A percentile compares a stretch with the other conserved stretches of the same genome.
These are phyloP conservation scores for Trinectes maculatus DNA, from an alignment of 2,113 vertebrate genomes.

Conservation along the genomic window DNA sequence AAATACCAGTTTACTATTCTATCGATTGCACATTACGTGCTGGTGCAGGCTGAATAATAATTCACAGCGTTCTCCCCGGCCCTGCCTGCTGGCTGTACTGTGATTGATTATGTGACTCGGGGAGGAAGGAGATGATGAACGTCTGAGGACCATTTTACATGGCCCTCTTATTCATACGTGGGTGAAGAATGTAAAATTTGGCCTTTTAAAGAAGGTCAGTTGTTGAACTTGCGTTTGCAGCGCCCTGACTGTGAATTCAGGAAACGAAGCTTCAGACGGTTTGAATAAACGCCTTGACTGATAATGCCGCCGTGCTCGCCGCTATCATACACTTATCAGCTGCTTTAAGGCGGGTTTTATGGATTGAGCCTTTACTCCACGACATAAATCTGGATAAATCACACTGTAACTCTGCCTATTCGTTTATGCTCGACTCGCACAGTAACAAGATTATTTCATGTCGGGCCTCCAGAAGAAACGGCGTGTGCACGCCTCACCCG, in stretches of 20 bases:
- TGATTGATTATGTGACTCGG: slow-evolving; percentile 50
- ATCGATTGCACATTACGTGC: slow-evolving; percentile 23
- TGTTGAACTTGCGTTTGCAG: slow-evolving; percentile 16
- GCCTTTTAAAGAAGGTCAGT: slow-evolving; percentile 42
- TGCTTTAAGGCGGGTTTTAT: slow-evolving; percentile 41
- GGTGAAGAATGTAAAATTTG: slow-evolving; percentile 40
- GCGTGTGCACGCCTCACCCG: slow-evolving; percentile 60
- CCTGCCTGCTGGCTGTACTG: neutral
- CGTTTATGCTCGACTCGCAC: slow-evolving; percentile 57
- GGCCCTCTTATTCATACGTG: slow-evolving; percentile 2
- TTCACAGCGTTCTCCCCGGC: slow-evolving; percentile 7
- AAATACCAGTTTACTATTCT: neutral
- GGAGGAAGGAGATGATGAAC: slow-evolving; percentile 27
- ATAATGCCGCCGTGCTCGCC: slow-evolving; percentile 1
- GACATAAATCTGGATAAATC: slow-evolving; percentile 67
- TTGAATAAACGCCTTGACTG: slow-evolving; percentile 29
- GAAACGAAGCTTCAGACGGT: slow-evolving; percentile 38
- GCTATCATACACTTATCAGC: slow-evolving; percentile 23
- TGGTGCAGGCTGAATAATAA: neutral
- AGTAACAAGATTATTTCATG: slow-evolving; percentile 74
- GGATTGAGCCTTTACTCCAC: slow-evolving; percentile 53
- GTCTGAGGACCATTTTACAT: slow-evolving; percentile 21
- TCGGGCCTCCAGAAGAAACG: slow-evolving; percentile 63
- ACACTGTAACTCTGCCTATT: slow-evolving; percentile 59
- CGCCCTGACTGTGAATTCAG: slow-evolving; percentile 5